Conservation (phyloP, 2,113 vertebrate species). For the Mobula birostris region DNA sequence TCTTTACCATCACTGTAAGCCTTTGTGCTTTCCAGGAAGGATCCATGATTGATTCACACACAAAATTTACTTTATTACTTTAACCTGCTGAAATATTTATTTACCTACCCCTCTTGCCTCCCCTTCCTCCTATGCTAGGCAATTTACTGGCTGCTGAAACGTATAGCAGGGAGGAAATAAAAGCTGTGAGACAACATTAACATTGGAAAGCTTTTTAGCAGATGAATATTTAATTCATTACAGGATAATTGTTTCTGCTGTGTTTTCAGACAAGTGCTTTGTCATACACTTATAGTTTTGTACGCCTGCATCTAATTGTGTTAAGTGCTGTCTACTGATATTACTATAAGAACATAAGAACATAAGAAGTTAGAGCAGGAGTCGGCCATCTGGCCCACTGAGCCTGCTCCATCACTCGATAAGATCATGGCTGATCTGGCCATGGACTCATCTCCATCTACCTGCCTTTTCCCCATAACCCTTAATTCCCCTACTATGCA, state of each 20-base stretch:
- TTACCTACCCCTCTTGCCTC: neutral
- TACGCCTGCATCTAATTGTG: neutral
- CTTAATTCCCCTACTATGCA: no score
- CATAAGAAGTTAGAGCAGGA: no score
- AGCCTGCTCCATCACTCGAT: no score
- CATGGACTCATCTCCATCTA: no score
- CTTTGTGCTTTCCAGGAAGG: neutral
- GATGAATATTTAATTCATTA: slow-evolving; percentile 12
- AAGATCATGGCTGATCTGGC: no score
- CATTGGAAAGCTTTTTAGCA: slow-evolving; percentile 6
- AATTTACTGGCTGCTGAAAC: neutral
- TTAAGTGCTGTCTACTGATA: neutral
- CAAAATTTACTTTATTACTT: neutral
- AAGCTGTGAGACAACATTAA: neutral
- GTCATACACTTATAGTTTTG: neutral
- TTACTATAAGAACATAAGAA: no score
- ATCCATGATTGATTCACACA: neutral
- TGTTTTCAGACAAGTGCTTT: slow-evolving; percentile 9
- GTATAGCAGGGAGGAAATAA: neutral
- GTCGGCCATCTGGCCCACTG: no score
- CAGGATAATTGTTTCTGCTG: neutral
- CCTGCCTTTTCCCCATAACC: no score
- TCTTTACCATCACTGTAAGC: neutral
- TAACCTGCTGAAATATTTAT: slow-evolving; percentile 12
- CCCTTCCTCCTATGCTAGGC: neutral